These are phyloP conservation scores for Eupithecia subfuscata DNA, from an alignment of 2,888 invertebrate genomes.

Conservation along the genomic window DNA sequence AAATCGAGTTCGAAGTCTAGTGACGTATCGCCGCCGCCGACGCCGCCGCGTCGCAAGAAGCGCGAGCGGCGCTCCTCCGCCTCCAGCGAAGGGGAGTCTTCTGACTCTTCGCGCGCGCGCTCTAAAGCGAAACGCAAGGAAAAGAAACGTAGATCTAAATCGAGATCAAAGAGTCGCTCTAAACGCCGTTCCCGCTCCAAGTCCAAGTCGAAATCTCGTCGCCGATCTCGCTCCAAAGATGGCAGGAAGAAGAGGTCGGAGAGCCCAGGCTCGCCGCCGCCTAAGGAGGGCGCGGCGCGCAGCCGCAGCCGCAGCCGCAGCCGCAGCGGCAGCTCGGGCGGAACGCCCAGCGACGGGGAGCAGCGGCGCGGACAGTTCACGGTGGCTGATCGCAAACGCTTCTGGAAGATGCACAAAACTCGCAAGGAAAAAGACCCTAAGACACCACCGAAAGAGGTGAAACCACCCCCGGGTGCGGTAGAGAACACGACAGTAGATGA, in stretches of 20 bases:
- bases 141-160: conserved; percentile 45
- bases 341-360: conserved; percentile 70
- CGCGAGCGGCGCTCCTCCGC: conserved; percentile 43
- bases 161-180: conserved; percentile 61
- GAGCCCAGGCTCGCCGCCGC: conserved; percentile 57
- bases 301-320: conserved; percentile 10
- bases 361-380: conserved; percentile 78
- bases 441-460: conserved; percentile 69
- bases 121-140: conserved; percentile 57
- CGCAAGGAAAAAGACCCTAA: conserved; percentile 63
- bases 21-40: conserved; percentile 58
- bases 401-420: conserved; percentile 73
- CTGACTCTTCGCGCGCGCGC: conserved; percentile 54
- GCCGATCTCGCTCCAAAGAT: conserved; percentile 46
- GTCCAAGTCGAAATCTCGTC: conserved; percentile 49
- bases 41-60: conserved; percentile 54
- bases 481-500: conserved; percentile 68
- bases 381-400: conserved; percentile 76
- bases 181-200: conserved; percentile 55
- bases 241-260: conserved; percentile 49
- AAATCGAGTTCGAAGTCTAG: conserved; percentile 47
- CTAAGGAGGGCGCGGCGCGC: conserved; percentile 55
- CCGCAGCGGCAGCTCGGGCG: conserved; percentile 39
- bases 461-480: conserved; percentile 73
- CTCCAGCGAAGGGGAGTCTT: conserved; percentile 54